Base-by-base conservation (phyloP, 2,113 vertebrate species). In the Pluvianellus socialis region DNA sequence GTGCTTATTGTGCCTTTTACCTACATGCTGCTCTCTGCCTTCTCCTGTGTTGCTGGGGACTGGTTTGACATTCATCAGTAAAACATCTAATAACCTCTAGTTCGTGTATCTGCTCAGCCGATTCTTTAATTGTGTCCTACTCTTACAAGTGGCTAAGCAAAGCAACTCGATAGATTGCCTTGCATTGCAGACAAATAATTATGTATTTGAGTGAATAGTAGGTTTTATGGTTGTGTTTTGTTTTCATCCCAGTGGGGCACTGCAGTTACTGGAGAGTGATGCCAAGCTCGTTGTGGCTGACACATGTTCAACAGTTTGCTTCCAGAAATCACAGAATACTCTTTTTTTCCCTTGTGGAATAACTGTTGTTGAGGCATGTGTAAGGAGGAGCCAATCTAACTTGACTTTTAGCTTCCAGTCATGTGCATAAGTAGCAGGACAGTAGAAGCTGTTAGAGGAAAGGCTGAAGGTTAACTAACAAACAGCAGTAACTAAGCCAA, bases 81-180 rank as follows among this genome's bases (percentile, higher is more conserved):
- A 70, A 65, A 62, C 1, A 1, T 53, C 8, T 52, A 30, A 8
- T n/a, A 56, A 53, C 22, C 49, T 92, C 13, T 58, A 5, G 7
- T 47, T 87, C 0, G 0, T 82, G 9, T 72, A 6, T 72, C 27
- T 86, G 38, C 30, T 74, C 28, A 68, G 20, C 16, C 1, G 1
- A 0, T 68, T 84, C 20, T 67, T 81, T 81, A 56, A 21, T 5
- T 84, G 52, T 23, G 3, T 52, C 30, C 27, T 42, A 1, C 35
- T 76, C 32, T 62, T 76, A 21, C 6, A 85, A 65, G 53, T 82
- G 21, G 11, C 35, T 45, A 35, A 90, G 35, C 47, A 24, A 65
- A 62, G 58, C 30, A 19, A 62, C 45, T 79, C 2, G 11, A 17
- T n/a, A 35, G 35, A 42, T 86, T 76, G 32, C 28, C 23, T 79